phyloP scores from a whole-genome alignment of 2,888 invertebrate species.

The Amiota mariae region DNA sequence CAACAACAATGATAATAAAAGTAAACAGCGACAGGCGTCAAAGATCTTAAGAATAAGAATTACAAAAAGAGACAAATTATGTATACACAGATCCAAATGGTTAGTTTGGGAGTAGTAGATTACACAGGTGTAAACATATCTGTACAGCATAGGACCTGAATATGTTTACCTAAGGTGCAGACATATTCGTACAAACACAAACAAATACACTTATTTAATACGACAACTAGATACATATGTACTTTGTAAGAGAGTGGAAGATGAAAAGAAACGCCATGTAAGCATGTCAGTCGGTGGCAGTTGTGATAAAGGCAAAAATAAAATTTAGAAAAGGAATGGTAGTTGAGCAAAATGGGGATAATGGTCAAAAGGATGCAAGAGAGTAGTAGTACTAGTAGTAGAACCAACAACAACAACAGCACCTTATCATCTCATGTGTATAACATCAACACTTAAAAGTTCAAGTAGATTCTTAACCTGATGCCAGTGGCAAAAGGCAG shows the following conservation, averaged over 20 bases:
- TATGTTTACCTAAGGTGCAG: conserved; percentile 21
- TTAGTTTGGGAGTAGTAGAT: conserved; percentile 3
- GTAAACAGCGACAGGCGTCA: not conserved
- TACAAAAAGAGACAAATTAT: not conserved
- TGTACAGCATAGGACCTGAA: conserved; percentile 14
- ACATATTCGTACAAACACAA: not conserved
- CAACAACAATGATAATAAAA: not conserved
- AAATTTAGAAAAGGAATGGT: conserved; percentile 17
- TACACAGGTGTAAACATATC: conserved; percentile 8
- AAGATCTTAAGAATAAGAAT: not conserved
- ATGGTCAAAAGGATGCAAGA: no score
- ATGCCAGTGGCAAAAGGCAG: conserved; percentile 61
- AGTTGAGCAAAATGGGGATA: not conserved
- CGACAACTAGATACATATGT: not conserved
- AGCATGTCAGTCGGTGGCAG: conserved; percentile 18
- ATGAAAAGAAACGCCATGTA: not conserved
- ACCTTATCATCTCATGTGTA: conserved; percentile 51
- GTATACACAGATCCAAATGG: not conserved
- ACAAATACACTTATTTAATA: not conserved
- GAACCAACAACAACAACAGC: conserved; percentile 43
- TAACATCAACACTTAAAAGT: conserved; percentile 69
- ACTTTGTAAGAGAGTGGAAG: not conserved
- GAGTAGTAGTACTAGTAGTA: no score
- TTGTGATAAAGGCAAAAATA: conserved; percentile 20
- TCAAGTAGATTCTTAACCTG: conserved; percentile 71